These are phyloP conservation scores for Gryllus longicercus DNA, from an alignment of 2,888 invertebrate genomes.

Conservation along the genomic window DNA sequence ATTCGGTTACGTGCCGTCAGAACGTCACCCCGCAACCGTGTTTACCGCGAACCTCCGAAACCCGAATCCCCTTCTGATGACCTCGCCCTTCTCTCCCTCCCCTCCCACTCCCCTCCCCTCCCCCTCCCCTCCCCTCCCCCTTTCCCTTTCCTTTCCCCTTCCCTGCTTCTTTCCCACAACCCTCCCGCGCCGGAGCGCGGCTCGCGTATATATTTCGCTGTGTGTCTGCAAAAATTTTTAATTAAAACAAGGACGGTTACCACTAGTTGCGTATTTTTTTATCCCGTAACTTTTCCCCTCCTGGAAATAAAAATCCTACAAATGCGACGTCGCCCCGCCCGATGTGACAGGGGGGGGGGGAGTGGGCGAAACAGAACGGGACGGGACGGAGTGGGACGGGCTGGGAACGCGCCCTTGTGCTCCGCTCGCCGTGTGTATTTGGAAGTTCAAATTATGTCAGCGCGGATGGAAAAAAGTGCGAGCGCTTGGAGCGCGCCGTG, in stretches of 20 bases:
- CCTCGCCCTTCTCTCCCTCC: too few relatives aligned
- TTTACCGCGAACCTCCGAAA: too few relatives aligned
- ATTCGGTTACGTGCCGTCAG: too few relatives aligned
- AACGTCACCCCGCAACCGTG: too few relatives aligned
- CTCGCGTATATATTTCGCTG: neutral
- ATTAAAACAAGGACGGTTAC: neutral
- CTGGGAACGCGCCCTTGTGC: neutral
- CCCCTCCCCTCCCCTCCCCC: too few relatives aligned
- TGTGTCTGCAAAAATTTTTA: slow-evolving; percentile 7
- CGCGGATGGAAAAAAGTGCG: neutral
- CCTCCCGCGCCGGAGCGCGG: too few relatives aligned
- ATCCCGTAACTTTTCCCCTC: neutral
- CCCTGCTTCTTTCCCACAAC: too few relatives aligned
- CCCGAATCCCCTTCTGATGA: too few relatives aligned
- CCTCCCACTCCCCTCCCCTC: too few relatives aligned
- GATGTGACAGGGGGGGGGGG: neutral
- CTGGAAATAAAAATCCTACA: neutral
- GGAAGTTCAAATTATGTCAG: neutral
- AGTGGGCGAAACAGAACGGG: neutral
- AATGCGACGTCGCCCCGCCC: neutral
- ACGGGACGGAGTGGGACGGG: neutral
- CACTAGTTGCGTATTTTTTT: neutral
- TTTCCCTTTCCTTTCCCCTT: too few relatives aligned
- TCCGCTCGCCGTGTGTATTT: neutral
- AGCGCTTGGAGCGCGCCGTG: neutral